These are phyloP conservation scores for Aythya baeri DNA, from an alignment of 2,113 vertebrate species.

Conservation along the genomic window DNA sequence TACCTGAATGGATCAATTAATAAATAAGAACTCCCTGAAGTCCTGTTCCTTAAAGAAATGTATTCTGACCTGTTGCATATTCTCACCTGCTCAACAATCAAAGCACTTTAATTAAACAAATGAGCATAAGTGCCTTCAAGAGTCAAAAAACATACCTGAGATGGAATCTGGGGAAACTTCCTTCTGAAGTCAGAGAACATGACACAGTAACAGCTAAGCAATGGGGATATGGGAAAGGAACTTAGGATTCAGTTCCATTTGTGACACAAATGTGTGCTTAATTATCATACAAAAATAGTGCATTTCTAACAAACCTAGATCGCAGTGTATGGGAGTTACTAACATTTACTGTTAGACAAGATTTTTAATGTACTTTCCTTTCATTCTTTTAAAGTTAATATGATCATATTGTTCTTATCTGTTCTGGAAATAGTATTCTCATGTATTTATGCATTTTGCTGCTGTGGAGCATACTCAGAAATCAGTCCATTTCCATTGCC, in stretches of 20 bases:
- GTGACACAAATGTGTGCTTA: background rate
- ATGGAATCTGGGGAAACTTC: background rate
- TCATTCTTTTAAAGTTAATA: background rate
- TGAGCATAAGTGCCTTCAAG: background rate
- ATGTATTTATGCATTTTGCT: background rate
- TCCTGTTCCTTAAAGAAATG: background rate
- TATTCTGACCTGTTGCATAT: background rate
- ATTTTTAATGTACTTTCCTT: background rate
- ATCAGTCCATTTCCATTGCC: background rate
- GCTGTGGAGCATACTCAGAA: background rate
- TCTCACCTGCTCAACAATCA: background rate
- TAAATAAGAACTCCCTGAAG: background rate
- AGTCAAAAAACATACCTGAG: background rate
- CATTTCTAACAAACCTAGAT: background rate
- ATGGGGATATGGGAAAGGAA: background rate
- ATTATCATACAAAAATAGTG: background rate
- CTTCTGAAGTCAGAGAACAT: background rate
- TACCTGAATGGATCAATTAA: background rate
- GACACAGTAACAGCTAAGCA: background rate
- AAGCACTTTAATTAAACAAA: background rate
- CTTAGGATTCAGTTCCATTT: background rate
- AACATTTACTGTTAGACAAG: background rate
- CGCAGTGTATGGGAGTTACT: background rate
- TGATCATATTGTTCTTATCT: background rate
- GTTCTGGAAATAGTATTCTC: background rate